Base-by-base conservation (phyloP, 2,888 invertebrate species). In the Heliconius ethilla region DNA sequence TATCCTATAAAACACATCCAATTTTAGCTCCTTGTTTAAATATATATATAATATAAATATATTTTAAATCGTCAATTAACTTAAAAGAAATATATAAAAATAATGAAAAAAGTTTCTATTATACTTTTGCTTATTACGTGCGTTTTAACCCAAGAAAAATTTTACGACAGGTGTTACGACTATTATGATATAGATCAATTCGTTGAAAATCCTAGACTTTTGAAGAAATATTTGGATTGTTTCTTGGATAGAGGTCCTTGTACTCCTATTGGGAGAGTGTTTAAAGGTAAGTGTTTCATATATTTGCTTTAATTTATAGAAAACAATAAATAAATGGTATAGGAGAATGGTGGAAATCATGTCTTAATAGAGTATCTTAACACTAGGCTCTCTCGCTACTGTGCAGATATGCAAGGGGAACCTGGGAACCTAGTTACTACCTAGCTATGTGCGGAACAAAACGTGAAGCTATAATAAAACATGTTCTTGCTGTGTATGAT, bases 221-320 rank as follows among this genome's bases (percentile, higher is more conserved):
- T 97, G 55, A 95, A 95, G 83, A 96, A 95, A 84, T 97, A 97
- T 86, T 91, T 96, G 82, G 95, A 96, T 77, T 97, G 97, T 85
- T 92, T 91, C 80, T 82, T 92, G 40, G 86, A 87, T 62, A 86
- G 84, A 83, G 91, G 91, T 45, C 91, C 91, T 6, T 92, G 92
- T 77, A 89, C 91, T 11, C 91, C 91, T 1, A 83, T 92, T 11
- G 91, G 91, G 79, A 87, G 87, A 83, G 87, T 87, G 3, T 91
- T 92, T 76, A 90, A 89, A 86, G 83, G 91, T 92, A 84, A 90
- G 91, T 92, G 70, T 62, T 63, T n/a, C 10, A 25, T 22, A 63
- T 40, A 51, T 69, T n/a, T 7, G 18, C 10, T 27, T 74, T 18
- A n/a, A 33, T 33, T 33, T 55, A 55, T 55, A 22, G 11, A 51